phyloP scores from a whole-genome alignment of 2,113 vertebrate species.

The Peromyscus polionotus region DNA sequence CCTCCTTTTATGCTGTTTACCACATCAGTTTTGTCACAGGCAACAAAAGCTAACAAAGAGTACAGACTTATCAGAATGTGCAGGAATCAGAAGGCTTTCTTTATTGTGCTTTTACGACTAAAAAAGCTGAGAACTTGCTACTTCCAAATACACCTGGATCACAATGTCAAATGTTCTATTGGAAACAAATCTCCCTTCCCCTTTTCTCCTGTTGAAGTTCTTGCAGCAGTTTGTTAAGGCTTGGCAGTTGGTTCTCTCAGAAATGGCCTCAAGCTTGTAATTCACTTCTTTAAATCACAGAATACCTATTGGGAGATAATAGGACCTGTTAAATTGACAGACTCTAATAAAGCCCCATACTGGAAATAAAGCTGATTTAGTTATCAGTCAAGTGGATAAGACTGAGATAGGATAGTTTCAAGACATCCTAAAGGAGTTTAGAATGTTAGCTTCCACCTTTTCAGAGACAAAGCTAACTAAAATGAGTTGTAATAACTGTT shows the following conservation, averaged over 20 bases:
- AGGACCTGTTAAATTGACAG: conserved; percentile 61
- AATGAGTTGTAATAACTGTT: conserved; percentile 12
- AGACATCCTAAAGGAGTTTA: conserved; percentile 31
- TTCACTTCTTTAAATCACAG: conserved; percentile 64
- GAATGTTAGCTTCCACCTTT: neutral
- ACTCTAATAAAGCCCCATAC: conserved; percentile 40
- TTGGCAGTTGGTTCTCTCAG: neutral
- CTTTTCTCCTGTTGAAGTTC: neutral
- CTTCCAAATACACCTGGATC: neutral
- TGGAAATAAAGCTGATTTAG: conserved; percentile 71
- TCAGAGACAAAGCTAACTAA: conserved; percentile 15
- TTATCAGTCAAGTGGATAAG: conserved; percentile 63
- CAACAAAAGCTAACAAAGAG: neutral
- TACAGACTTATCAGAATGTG: neutral
- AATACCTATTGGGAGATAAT: conserved; percentile 46
- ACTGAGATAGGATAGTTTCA: conserved; percentile 45
- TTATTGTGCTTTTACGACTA: neutral
- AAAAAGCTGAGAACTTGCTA: neutral
- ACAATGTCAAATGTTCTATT: neutral
- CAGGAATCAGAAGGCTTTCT: neutral
- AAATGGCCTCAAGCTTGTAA: conserved; percentile 45
- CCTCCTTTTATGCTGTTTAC: neutral
- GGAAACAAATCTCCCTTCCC: neutral
- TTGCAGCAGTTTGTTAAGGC: neutral
- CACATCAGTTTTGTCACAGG: neutral